Evolutionary conservation across 2,888 invertebrate genomes (phyloP), one percentile per base, ranked within the genome.

Genomic region (Trissonchulus sp.): DNA sequence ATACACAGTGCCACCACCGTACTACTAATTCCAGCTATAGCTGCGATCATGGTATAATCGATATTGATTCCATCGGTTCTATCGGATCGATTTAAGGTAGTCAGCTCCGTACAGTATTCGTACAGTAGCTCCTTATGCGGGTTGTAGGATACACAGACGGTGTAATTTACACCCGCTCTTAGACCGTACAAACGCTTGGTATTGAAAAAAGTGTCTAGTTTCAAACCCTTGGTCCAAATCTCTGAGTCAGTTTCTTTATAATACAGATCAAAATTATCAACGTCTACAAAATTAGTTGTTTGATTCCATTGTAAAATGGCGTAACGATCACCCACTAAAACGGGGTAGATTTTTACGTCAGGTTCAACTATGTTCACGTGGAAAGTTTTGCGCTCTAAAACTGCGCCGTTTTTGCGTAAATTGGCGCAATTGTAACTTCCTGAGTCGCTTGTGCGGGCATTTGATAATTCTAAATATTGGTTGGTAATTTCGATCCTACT

Each of bases 151-250:
- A 77, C 35, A 34, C 77, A 77, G 38, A 77, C 28, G 34, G 73
- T 62, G 60, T 77, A 77, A 37, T 77, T 77, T 36, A 74, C 76
- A 1, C 1, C 35, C 18, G 76, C 68, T 60, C 35, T 1, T 1
- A 77, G 73, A 1, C 33, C 34, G 2, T n/a, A 60, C 31, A 76
- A 65, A 8, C 34, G n/a, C 63, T 68, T 71, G 31, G 60, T 35
- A n/a, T 62, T 62, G 63, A 28, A 74, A 31, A 72, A 30, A 34
- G 62, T 35, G 15, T 37, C 69, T 63, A 76, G 35, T 18, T 68
- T 23, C 1, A 28, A 3, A n/a, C 30, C 2, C 2, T 68, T 60
- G 30, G 69, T 23, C 2, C 15, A n/a, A n/a, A 18, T 2, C 2
- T 68, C 68, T 8, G 34, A 23, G n/a, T 31, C 3, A n/a, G n/a